Evolutionary conservation across 2,888 invertebrate species (phyloP).

Genomic region (Melieria picta): DNA sequence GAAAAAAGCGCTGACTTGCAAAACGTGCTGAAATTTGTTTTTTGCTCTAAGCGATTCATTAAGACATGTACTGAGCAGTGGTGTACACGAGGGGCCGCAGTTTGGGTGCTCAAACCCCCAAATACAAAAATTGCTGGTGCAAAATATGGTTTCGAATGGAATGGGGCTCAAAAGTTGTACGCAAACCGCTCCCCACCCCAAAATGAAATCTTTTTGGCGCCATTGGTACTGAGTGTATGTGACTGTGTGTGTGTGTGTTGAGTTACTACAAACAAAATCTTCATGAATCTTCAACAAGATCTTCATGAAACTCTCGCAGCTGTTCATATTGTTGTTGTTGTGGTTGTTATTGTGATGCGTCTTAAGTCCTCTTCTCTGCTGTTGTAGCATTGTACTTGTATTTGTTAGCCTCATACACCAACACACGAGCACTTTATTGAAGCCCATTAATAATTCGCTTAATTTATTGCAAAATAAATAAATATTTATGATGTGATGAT

Average conservation of each 20-base stretch:
- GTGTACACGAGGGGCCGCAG: neutral
- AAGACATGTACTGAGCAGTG: too few relatives aligned
- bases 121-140: too few relatives aligned
- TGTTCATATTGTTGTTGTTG: neutral
- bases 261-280: neutral
- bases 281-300: neutral
- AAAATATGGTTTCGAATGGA: too few relatives aligned
- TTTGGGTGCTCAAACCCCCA: neutral
- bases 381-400: neutral
- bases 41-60: neutral
- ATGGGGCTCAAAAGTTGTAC: neutral
- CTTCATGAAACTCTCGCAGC: neutral
- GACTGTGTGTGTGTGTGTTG: neutral
- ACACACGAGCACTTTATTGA: neutral
- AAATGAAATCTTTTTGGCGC: neutral
- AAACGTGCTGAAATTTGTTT: neutral
- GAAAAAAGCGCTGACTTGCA: constrained; percentile 3
- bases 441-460: neutral
- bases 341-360: neutral
- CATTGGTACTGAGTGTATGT: neutral
- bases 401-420: too few relatives aligned
- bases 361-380: neutral
- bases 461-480: constrained; percentile 7
- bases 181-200: neutral
- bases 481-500: neutral